Conservation (phyloP, 2,888 invertebrate species). For the Lordiphosa andalusiaca region DNA sequence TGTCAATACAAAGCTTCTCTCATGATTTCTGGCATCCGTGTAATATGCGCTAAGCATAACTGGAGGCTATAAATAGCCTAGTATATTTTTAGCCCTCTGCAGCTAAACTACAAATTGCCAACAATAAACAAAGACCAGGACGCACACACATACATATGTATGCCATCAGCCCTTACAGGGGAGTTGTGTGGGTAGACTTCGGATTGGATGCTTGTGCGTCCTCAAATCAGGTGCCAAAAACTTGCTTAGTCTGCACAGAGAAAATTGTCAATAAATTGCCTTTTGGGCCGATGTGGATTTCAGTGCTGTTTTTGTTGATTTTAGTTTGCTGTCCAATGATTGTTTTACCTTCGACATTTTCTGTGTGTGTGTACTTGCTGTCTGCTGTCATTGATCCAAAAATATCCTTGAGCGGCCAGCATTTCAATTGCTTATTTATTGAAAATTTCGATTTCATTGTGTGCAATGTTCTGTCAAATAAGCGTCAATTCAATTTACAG, state of each 20-base stretch:
- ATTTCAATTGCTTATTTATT: slow-evolving; percentile 28
- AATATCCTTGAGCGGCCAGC: slow-evolving; percentile 29
- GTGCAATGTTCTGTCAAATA: slow-evolving; percentile 47
- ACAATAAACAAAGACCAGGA: slow-evolving; percentile 59
- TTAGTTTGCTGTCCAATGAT: slow-evolving; percentile 4
- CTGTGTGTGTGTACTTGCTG: slow-evolving; percentile 16
- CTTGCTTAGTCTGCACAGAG: slow-evolving; percentile 16
- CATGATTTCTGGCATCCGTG: slow-evolving; percentile 33
- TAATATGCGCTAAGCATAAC: slow-evolving; percentile 25
- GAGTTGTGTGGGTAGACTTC: neutral
- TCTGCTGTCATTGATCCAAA: slow-evolving; percentile 41
- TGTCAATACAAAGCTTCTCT: slow-evolving; percentile 50
- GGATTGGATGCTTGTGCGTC: slow-evolving; percentile 1
- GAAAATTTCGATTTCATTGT: slow-evolving; percentile 39
- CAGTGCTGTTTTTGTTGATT: slow-evolving; percentile 4
- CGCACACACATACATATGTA: slow-evolving; percentile 30
- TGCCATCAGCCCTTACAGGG: neutral
- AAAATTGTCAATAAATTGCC: slow-evolving; percentile 41
- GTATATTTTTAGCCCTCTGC: slow-evolving; percentile 59
- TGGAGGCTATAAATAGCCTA: slow-evolving; percentile 51
- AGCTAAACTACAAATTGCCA: slow-evolving; percentile 69
- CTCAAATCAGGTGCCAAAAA: slow-evolving; percentile 38
- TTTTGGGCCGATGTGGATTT: slow-evolving; percentile 17
- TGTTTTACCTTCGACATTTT: neutral
- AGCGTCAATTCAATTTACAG: slow-evolving; percentile 34